Base-by-base conservation (phyloP, 1,140 invertebrate species). In the Dendroctonus valens region DNA sequence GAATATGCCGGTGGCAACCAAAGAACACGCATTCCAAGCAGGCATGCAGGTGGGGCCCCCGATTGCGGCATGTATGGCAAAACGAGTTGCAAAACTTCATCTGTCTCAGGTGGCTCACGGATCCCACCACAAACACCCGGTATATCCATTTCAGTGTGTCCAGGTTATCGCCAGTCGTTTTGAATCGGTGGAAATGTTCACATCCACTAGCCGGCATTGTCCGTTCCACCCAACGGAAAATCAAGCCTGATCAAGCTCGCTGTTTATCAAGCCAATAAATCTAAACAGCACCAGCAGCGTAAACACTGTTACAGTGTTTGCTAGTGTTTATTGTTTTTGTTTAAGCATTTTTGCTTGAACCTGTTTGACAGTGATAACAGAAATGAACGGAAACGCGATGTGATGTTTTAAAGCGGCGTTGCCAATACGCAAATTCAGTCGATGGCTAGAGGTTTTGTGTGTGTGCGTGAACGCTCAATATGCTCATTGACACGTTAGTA, bases 11-110 rank as follows among this genome's bases (percentile, higher is more conserved):
- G 70, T 92, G 91, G 77, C 95, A 97, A 15, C 91, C 94, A 80
- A 97, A 94, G 79, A 87, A 95, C 69, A 96, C 91, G 81, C 95
- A 97, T 69, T 93, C 89, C 37, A 97, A 80, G 79, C 95, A 97
- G 38, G 92, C 90, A 81, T 95, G 92, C 62, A 96, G 81, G 51
- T 91, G 85, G 44, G 89, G 86, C 48, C 88, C 87, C 69, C 86
- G 83, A 52, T 85, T 85, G 70, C 88, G 85, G 80, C 93, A 95
- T 55, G 86, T 86, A 69, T 90, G 88, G 79, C 91, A 93, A 51
- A 89, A 82, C 73, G 87, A 87, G 78, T 87, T 87, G 72, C 86
- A 83, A 37, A 90, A 89, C 89, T 91, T 91, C 73, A 85, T 84
- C 81, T 83, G 84, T 68, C 87, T 83, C 46, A 86, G 86, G 80